A percentile compares a stretch with the other conserved stretches of the same genome.
Conservation (phyloP, 2,113 vertebrate species). For the Lutjanus erythropterus region DNA sequence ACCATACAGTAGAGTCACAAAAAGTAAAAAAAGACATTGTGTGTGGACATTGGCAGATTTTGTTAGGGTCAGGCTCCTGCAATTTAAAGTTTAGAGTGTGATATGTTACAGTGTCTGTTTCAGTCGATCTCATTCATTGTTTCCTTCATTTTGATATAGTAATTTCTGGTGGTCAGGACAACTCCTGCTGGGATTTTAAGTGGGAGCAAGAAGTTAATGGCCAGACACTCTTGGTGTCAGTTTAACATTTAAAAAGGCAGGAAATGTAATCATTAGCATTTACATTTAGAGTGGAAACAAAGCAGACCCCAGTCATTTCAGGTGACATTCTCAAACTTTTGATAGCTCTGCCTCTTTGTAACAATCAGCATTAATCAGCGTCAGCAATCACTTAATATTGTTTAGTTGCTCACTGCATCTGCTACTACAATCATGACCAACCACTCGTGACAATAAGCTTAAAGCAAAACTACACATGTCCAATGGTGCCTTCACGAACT, state of each 20-base stretch:
- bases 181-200: slow-evolving; percentile 20
- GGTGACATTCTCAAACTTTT: slow-evolving; percentile 43
- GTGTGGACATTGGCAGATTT: background rate
- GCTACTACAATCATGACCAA: background rate
- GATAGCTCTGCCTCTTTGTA: slow-evolving; percentile 25
- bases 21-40: background rate
- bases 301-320: slow-evolving; percentile 3
- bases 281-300: slow-evolving; percentile 46
- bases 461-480: background rate
- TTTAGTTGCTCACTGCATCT: background rate
- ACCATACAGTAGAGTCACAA: background rate
- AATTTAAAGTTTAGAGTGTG: background rate
- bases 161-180: background rate
- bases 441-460: background rate
- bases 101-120: background rate
- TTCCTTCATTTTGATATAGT: slow-evolving; percentile 15
- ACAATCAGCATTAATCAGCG: slow-evolving; percentile 27
- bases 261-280: slow-evolving; percentile 33
- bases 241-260: background rate
- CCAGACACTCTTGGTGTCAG: slow-evolving; percentile 10
- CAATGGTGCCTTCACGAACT: background rate
- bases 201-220: slow-evolving; percentile 47
- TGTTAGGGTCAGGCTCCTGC: background rate
- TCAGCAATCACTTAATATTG: slow-evolving; percentile 7
- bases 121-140: background rate